Percentiles rank a stretch among this genome's conserved stretches.
phyloP scores from a whole-genome alignment of 2,888 invertebrate species.

The Diadegma fenestrale region DNA sequence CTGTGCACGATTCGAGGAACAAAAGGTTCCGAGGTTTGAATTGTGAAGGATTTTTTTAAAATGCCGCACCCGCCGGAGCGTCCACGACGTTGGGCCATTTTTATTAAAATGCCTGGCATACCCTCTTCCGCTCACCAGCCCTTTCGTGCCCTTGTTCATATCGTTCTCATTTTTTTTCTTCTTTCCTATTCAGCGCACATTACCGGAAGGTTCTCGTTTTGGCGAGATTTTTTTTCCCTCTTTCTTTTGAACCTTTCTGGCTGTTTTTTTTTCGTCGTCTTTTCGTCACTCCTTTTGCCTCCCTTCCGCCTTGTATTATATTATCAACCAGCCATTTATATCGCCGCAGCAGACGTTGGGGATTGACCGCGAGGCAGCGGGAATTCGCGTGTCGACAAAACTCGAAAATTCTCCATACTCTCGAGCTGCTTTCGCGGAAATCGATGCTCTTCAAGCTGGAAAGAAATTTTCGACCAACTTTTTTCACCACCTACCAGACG shows the following conservation, averaged over 20 bases:
- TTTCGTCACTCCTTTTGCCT: constrained; percentile 9
- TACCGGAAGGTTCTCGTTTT: constrained; percentile 23
- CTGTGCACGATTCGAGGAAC: not conserved
- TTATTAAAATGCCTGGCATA: not conserved
- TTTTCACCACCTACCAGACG: not conserved
- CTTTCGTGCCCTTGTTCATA: constrained; percentile 4
- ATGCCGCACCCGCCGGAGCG: not conserved
- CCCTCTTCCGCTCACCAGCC: not conserved
- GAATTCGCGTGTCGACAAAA: constrained; percentile 61
- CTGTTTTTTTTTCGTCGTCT: not conserved
- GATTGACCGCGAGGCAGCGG: constrained; percentile 53
- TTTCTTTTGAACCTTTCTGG: not conserved
- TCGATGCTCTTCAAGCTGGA: not conserved
- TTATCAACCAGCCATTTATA: constrained; percentile 30
- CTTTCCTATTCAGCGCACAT: not conserved
- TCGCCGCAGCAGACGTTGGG: not conserved
- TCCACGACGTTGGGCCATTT: constrained; percentile 13
- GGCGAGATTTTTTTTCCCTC: not conserved
- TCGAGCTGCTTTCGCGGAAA: not conserved
- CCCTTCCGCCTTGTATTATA: not conserved
- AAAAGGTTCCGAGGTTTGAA: constrained; percentile 1
- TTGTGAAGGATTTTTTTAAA: constrained; percentile 5
- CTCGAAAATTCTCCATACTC: not conserved
- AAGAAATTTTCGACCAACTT: not conserved
- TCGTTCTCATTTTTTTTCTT: not conserved